Evolutionary conservation across 1,140 invertebrate species (phyloP).

Genomic region (Diploscapter pachys): DNA sequence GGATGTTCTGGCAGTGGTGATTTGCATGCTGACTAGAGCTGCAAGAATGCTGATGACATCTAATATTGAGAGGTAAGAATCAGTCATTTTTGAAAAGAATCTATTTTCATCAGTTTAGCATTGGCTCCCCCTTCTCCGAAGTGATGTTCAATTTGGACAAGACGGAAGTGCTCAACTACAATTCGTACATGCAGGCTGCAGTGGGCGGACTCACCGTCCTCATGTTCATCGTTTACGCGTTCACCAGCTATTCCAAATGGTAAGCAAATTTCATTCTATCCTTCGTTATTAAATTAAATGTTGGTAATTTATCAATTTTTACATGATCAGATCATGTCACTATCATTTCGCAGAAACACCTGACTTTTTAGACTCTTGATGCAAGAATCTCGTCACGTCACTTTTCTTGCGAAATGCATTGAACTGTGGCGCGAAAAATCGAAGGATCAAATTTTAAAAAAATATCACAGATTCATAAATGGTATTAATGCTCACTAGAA

Average conservation of each 20-base stretch:
- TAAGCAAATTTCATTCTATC: conserved; percentile 10
- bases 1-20: conserved; percentile 38
- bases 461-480: too few species aligned
- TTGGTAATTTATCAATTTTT: neutral
- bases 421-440: too few species aligned
- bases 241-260: conserved; percentile 44
- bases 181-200: conserved; percentile 39
- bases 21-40: conserved; percentile 42
- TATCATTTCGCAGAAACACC: neutral
- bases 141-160: conserved; percentile 46
- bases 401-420: too few species aligned
- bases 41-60: conserved; percentile 41
- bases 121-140: conserved; percentile 44
- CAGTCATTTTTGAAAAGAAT: neutral
- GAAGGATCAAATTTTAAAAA: too few species aligned
- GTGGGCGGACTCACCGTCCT: conserved; percentile 37
- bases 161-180: conserved; percentile 41
- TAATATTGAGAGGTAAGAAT: conserved; percentile 38
- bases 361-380: too few species aligned
- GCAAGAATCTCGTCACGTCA: too few species aligned
- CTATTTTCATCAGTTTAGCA: conserved; percentile 18
- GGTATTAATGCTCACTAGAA: too few species aligned
- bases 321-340: conserved; percentile 5
- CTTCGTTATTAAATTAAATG: neutral
- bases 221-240: conserved; percentile 45